A percentile compares a stretch with the other conserved stretches of the same genome.
Conservation (phyloP, 2,797 vertebrate species). For the Graptemys geographica region DNA sequence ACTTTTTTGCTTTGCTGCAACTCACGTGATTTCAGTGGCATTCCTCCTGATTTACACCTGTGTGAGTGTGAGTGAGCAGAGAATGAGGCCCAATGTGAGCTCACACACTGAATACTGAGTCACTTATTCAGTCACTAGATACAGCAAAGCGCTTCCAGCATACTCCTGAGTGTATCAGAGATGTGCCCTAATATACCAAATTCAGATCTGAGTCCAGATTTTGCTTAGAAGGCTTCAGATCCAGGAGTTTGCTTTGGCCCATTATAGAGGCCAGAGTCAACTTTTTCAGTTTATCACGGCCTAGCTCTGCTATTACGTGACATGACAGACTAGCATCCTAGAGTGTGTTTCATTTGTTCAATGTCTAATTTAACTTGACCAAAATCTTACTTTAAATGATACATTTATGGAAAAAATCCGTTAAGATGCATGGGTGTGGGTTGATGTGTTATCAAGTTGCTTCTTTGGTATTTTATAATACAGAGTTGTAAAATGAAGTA, state of each 20-base stretch:
- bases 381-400: neutral
- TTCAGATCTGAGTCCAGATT: neutral
- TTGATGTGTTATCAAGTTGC: neutral
- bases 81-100: neutral
- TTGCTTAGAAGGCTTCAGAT: neutral
- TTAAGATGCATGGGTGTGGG: neutral
- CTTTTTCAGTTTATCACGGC: neutral
- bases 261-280: neutral
- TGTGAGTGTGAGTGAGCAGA: neutral
- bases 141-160: conserved; percentile 32
- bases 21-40: conserved; percentile 4
- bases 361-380: neutral
- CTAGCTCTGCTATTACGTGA: neutral
- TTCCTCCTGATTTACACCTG: neutral
- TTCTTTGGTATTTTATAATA: neutral
- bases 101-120: conserved; percentile 23
- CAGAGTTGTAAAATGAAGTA: neutral
- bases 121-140: neutral
- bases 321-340: neutral
- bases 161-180: neutral
- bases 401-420: neutral
- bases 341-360: fast-evolving
- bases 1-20: conserved; percentile 17
- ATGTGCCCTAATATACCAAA: neutral
- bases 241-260: neutral